phyloP scores from a whole-genome alignment of 2,888 invertebrate species.

The Siphonodentalium dalli region DNA sequence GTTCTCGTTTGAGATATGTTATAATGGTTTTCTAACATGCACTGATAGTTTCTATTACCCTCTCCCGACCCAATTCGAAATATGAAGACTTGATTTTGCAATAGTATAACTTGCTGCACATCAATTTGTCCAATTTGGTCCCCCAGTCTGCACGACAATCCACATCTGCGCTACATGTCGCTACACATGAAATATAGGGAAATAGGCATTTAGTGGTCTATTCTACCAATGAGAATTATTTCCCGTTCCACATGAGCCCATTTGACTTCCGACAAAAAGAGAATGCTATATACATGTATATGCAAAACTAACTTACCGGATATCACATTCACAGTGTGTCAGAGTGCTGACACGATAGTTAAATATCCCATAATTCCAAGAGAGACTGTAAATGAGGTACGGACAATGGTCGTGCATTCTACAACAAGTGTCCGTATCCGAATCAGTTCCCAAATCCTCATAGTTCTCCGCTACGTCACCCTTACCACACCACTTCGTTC shows the following conservation, averaged over 20 bases:
- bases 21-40: too few species aligned
- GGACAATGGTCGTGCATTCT: constrained; percentile 88
- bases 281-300: not conserved
- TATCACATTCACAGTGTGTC: constrained; percentile 91
- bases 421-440: constrained; percentile 86
- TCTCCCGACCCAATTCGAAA: too few species aligned
- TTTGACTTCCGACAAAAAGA: not conserved
- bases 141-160: too few species aligned
- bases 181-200: too few species aligned
- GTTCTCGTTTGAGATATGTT: too few species aligned
- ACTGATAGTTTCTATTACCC: too few species aligned
- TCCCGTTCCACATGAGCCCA: not conserved
- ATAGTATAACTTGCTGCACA: too few species aligned
- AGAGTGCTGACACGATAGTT: constrained; percentile 90
- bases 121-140: too few species aligned
- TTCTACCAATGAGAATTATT: too few species aligned
- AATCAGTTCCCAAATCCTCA: constrained; percentile 83
- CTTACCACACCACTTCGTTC: constrained; percentile 93
- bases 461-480: constrained; percentile 83
- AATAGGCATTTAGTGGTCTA: too few species aligned
- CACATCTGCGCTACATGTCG: too few species aligned
- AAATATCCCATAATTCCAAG: constrained; percentile 83
- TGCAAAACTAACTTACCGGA: constrained; percentile 71
- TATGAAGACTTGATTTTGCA: too few species aligned
- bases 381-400: constrained; percentile 82